Evolutionary conservation across 2,888 invertebrate species (phyloP), one percentile per base, ranked within the genome.

Genomic region (Poecilus cupreus): DNA sequence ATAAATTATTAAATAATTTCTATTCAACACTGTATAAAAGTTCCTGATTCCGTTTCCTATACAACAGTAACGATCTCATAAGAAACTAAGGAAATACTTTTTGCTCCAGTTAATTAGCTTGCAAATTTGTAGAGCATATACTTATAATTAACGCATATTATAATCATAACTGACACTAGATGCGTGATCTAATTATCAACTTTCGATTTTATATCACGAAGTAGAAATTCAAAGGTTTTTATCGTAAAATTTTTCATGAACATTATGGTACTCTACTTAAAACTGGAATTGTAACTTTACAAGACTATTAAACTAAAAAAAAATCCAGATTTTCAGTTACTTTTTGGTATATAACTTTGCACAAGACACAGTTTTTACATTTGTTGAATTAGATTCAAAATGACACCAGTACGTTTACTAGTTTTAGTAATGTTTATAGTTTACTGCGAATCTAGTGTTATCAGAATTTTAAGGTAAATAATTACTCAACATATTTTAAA

Each of bases 31-130:
- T 51, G 13, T 68, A 32, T 37, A n/a, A 43, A n/a, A n/a, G 32
- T 68, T 68, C 37, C 64, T 32, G 37, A 11, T 68, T 37, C 64
- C 37, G 64, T 22, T 68, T 68, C 64, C 64, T 16, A 57, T 32
- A 6, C 4, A 6, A 32, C 0, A 32, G 32, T 32, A 32, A 32
- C 8, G 32, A 32, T 32, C 32, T 32, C 32, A 57, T 5, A 37
- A 13, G 64, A 68, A 68, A 68, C 64, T 68, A n/a, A 32, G 64
- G 64, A 68, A 68, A 18, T 68, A 18, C 13, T 68, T 68, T 32
- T 51, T 51, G 13, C 18, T 51, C 10, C 51, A 13, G 2, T 57
- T 60, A 60, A 32, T 60, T 60, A 60, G n/a, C 43, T 54, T 54
- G 54, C n/a, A 54, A 54, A 60, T 60, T 60, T 26, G 26, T 68